Evolutionary conservation across 2,888 invertebrate species (phyloP).

Genomic region (Cylindroiulus punctatus): DNA sequence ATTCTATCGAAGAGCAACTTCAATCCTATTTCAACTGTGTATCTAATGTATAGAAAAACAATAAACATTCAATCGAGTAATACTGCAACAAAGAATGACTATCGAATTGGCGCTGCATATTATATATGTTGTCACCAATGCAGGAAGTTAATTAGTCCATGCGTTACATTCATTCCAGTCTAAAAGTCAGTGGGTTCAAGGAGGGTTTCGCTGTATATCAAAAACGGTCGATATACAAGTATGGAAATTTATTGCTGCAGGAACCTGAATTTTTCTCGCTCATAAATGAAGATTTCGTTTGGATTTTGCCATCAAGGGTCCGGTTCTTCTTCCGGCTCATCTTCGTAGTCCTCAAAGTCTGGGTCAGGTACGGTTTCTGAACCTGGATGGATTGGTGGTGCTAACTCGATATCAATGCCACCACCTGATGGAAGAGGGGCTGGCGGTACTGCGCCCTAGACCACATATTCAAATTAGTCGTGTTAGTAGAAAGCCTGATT

Average conservation of each 20-base stretch:
- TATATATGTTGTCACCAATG: background rate
- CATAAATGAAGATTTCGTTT: background rate
- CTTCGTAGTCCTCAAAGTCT: slow-evolving; percentile 45
- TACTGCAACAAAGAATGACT: background rate
- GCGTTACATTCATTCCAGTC: background rate
- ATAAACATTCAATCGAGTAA: background rate
- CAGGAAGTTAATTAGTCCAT: background rate
- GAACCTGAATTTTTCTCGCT: background rate
- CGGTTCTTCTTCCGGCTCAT: slow-evolving; percentile 42
- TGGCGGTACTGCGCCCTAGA: slow-evolving; percentile 39
- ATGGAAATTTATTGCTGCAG: slow-evolving; percentile 20
- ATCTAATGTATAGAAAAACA: slow-evolving; percentile 20
- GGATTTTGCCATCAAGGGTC: slow-evolving; percentile 17
- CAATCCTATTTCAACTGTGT: slow-evolving; percentile 11
- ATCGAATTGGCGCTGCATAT: background rate
- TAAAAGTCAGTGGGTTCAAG: background rate
- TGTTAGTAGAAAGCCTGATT: slow-evolving; percentile 26
- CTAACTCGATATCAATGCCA: background rate
- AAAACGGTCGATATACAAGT: background rate
- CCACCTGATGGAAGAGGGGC: slow-evolving; percentile 47
- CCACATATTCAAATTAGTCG: slow-evolving; percentile 46
- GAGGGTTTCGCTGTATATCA: background rate
- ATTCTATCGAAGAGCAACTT: background rate
- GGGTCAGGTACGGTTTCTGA: background rate
- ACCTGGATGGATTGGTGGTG: slow-evolving; percentile 32